Evolutionary conservation across 2,888 invertebrate species (phyloP).

Genomic region (Nyleta sp.): DNA sequence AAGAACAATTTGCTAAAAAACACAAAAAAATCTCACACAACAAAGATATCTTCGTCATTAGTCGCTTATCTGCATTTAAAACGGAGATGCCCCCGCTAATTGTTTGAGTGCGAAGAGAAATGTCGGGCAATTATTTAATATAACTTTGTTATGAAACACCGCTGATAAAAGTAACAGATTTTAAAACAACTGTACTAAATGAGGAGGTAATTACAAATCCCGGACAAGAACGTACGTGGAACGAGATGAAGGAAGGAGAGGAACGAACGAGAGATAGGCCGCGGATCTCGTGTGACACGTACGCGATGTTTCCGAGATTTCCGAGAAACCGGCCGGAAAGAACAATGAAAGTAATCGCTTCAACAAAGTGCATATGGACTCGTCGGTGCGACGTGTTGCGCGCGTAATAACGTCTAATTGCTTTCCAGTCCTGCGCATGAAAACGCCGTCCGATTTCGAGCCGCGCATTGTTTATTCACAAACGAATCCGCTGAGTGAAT

Average conservation of each 20-base stretch:
- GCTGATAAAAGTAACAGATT: slow-evolving; percentile 47
- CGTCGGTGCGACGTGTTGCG: slow-evolving; percentile 63
- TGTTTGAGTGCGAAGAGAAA: slow-evolving; percentile 42
- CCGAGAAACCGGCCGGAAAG: slow-evolving; percentile 81
- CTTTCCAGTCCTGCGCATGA: slow-evolving; percentile 79
- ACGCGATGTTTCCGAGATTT: slow-evolving; percentile 77
- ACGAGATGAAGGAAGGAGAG: slow-evolving; percentile 44
- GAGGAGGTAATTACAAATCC: slow-evolving; percentile 48
- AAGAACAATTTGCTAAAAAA: too few relatives aligned
- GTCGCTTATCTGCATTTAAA: too few relatives aligned
- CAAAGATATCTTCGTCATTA: too few relatives aligned
- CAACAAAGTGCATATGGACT: slow-evolving; percentile 79
- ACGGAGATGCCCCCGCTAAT: slow-evolving; percentile 24
- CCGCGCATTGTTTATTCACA: slow-evolving; percentile 19
- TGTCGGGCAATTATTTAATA: slow-evolving; percentile 50
- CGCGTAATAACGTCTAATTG: slow-evolving; percentile 80
- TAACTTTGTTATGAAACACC: slow-evolving; percentile 43
- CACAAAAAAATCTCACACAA: too few relatives aligned
- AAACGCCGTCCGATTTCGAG: slow-evolving; percentile 74
- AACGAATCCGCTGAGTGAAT: slow-evolving; percentile 8
- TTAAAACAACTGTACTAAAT: slow-evolving; percentile 32
- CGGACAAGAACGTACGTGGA: slow-evolving; percentile 22
- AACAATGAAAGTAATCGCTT: slow-evolving; percentile 82
- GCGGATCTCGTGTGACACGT: slow-evolving; percentile 74
- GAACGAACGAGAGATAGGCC: slow-evolving; percentile 55